phyloP scores from a whole-genome alignment of 2,888 invertebrate genomes.

The Euspilapteryx auroguttella region DNA sequence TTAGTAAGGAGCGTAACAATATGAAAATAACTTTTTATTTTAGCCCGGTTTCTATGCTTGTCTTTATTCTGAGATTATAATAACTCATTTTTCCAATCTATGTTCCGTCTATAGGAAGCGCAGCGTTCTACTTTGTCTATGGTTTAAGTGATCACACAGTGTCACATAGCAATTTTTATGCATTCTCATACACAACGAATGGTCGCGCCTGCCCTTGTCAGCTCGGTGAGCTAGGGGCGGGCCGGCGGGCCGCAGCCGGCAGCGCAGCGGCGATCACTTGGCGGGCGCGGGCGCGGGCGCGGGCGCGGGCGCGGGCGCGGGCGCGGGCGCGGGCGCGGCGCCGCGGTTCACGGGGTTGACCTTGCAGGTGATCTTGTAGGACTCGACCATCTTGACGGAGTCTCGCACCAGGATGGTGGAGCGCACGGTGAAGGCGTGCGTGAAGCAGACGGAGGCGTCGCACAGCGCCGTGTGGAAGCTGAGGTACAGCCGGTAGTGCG shows the following conservation, averaged over 20 bases:
- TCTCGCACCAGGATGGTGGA: slow-evolving; percentile 44
- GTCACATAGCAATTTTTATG: too few species aligned
- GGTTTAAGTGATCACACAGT: too few species aligned
- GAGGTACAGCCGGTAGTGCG: slow-evolving; percentile 43
- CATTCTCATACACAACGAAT: too few species aligned
- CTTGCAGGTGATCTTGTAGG: slow-evolving; percentile 50
- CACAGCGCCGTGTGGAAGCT: slow-evolving; percentile 45
- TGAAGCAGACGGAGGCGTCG: slow-evolving; percentile 32
- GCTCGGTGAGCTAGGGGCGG: too few species aligned
- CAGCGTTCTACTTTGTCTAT: too few species aligned
- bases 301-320: slow-evolving; percentile 56
- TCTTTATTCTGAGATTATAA: too few species aligned
- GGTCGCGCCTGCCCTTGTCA: too few species aligned
- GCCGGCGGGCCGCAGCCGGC: slow-evolving; percentile 80
- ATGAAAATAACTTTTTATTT: too few species aligned
- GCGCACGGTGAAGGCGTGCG: slow-evolving; percentile 39
- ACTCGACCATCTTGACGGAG: slow-evolving; percentile 46
- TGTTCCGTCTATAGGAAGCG: too few species aligned
- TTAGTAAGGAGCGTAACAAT: too few species aligned
- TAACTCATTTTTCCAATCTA: too few species aligned
- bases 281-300: slow-evolving; percentile 61
- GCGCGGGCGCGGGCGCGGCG: slow-evolving; percentile 78
- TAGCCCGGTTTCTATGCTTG: too few species aligned
- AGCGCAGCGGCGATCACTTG: slow-evolving; percentile 79
- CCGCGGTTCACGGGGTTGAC: slow-evolving; percentile 43